Base-by-base conservation (phyloP, 2,113 vertebrate genomes). In the Protobothrops mucrosquamatus region DNA sequence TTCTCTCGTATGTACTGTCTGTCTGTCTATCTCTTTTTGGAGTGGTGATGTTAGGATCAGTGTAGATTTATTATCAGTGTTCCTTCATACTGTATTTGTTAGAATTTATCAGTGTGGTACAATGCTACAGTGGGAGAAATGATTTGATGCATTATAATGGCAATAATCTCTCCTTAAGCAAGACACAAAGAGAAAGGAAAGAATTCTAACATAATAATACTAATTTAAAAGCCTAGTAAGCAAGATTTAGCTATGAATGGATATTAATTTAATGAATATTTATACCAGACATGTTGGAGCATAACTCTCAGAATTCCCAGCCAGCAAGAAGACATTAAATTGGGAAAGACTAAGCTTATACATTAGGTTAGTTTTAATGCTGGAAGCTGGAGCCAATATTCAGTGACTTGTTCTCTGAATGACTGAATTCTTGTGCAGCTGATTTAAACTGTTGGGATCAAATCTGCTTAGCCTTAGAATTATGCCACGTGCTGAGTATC, bases 1-100 rank as follows among this genome's bases (percentile, higher is more conserved):
- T 89, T 91, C 64, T 90, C 14, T 52, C 7, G 9, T 22, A 39
- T 20, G 39, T 39, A 81, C 34, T 81, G 69, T 55, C 54, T 55
- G 54, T 20, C 34, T 81, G 74, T 18, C 34, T 43, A 3, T 81
- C 74, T 81, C 46, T 57, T 18, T 56, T n/a, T 51, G 48, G 69
- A 51, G 93, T 93, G 94, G 93, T 43, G 12, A 29, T 81, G n/a
- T 81, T 81, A 93, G 64, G 69, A 90, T 88, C 91, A 90, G 92
- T 57, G 85, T 46, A 91, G 22, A 24, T 48, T 10, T 89, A 4
- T 81, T 85, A 57, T 12, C 85, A 92, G 0, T 24, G 46, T 54
- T 24, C 55, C 4, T 4, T 56, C 1, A 22, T 0, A 0, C 55
- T 8, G 46, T 91, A 7, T 11, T 90, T 29, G n/a, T 64, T 86